Percentiles rank a stretch among this genome's conserved stretches.
Conservation (phyloP, 2,888 invertebrate genomes). For the Osmoderma eremita region DNA sequence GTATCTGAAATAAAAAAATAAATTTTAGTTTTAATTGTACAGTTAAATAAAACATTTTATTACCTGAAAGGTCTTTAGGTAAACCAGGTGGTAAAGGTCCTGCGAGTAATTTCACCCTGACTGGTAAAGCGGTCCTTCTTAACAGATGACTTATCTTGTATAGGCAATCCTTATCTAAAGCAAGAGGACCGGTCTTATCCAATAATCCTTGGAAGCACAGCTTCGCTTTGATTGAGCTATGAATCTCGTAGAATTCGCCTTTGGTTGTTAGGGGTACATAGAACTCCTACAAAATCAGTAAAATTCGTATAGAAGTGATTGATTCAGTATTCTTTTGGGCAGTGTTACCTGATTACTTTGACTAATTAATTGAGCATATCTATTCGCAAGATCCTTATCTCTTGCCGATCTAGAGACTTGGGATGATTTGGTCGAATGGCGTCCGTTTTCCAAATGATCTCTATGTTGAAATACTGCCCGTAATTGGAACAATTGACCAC, state of each 20-base stretch:
- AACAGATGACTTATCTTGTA: conserved; percentile 66
- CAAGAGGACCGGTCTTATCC: conserved; percentile 65
- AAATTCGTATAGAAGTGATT: not conserved
- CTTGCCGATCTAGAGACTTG: conserved; percentile 58
- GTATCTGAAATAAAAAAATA: conserved; percentile 59
- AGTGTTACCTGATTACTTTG: conserved; percentile 75
- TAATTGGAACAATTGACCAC: conserved; percentile 77
- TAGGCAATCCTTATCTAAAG: conserved; percentile 66
- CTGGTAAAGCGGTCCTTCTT: conserved; percentile 69
- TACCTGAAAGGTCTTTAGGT: conserved; percentile 73
- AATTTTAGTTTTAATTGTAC: not conserved
- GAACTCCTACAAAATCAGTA: conserved; percentile 66
- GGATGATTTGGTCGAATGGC: conserved; percentile 54
- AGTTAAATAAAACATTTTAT: conserved; percentile 43
- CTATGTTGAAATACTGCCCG: conserved; percentile 82
- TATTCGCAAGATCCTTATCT: conserved; percentile 63
- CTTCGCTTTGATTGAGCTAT: conserved; percentile 69
- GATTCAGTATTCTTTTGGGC: not conserved
- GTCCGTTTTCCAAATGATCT: conserved; percentile 59
- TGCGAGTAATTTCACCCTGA: conserved; percentile 70
- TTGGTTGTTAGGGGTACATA: conserved; percentile 80
- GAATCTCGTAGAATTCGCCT: conserved; percentile 77
- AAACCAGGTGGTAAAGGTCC: conserved; percentile 70
- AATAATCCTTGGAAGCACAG: conserved; percentile 67
- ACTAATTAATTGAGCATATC: conserved; percentile 79